These are phyloP conservation scores for Pelochelys cantorii DNA, from an alignment of 2,797 vertebrate genomes.

Conservation along the genomic window DNA sequence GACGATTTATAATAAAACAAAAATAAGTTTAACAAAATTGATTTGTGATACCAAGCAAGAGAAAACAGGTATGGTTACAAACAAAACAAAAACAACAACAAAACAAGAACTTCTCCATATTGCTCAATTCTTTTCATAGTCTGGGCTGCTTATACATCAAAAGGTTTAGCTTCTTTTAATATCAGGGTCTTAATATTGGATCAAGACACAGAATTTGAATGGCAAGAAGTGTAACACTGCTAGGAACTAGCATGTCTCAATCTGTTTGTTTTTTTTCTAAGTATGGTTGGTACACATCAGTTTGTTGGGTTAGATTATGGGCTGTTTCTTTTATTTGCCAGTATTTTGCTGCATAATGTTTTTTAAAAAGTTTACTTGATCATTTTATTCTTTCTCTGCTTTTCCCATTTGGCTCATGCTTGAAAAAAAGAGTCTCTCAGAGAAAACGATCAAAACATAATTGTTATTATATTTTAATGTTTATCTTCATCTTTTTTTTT, in stretches of 20 bases:
- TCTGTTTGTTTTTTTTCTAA: not conserved
- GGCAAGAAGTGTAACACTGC: not conserved
- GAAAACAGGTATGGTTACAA: not conserved
- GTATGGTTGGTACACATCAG: not conserved
- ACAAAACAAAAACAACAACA: not conserved
- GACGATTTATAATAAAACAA: too few relatives aligned
- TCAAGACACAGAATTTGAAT: rapidly evolving
- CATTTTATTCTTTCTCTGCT: not conserved
- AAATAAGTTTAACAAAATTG: not conserved
- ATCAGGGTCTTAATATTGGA: not conserved
- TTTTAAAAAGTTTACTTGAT: conserved; percentile 12
- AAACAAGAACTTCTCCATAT: not conserved
- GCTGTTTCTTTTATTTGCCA: not conserved
- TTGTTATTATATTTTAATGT: not conserved
- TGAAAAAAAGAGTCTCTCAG: not conserved
- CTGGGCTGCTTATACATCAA: not conserved
- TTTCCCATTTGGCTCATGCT: not conserved
- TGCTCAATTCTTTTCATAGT: not conserved
- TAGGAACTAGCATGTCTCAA: not conserved
- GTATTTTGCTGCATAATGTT: not conserved
- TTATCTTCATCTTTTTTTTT: conserved; percentile 30
- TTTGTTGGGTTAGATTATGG: not conserved
- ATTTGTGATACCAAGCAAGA: not conserved
- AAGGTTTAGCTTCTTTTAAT: not conserved
- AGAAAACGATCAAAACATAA: not conserved